phyloP scores from a whole-genome alignment of 2,888 invertebrate genomes.

The Magallana nippona region DNA sequence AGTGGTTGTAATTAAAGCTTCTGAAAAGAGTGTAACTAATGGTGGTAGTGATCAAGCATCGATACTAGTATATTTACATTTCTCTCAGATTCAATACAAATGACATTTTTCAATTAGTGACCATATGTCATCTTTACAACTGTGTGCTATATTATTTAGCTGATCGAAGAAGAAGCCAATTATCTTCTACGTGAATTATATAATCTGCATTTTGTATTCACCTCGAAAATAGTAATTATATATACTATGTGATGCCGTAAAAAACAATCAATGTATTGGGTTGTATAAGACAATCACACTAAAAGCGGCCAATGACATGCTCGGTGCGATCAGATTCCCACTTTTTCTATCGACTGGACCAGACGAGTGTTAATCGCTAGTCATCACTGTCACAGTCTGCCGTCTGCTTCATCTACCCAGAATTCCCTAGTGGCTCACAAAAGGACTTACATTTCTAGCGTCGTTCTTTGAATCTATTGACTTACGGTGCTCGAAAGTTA shows the following conservation, averaged over 20 bases:
- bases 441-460: not conserved
- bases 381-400: not conserved
- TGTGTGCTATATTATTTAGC: too few species aligned
- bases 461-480: not conserved
- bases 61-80: too few species aligned
- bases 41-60: too few species aligned
- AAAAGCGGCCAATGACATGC: constrained; percentile 3
- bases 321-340: not conserved
- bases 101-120: too few species aligned
- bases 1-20: too few species aligned
- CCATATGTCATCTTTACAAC: too few species aligned
- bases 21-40: too few species aligned
- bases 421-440: constrained; percentile 3
- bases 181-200: not conserved
- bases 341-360: not conserved
- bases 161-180: too few species aligned
- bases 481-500: not conserved
- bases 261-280: not conserved
- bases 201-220: not conserved
- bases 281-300: not conserved
- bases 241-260: not conserved
- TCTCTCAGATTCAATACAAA: too few species aligned
- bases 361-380: constrained; percentile 14
- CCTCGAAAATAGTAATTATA: not conserved
- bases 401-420: constrained; percentile 30